Base-by-base conservation (phyloP, 2,888 invertebrate species). In the Formica aserva region DNA sequence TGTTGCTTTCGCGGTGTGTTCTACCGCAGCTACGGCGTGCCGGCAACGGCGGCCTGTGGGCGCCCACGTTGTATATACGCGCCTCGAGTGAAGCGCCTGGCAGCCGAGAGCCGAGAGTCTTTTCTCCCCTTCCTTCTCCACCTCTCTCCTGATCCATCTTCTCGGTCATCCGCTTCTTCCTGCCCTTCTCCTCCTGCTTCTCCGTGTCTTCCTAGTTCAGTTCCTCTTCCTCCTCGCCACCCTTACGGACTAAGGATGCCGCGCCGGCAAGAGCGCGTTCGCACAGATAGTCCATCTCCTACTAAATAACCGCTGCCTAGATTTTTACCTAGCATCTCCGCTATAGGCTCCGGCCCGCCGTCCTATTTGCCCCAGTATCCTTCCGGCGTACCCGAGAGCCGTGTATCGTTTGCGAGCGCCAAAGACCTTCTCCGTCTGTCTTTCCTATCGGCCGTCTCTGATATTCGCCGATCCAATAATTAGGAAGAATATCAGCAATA, bases 291-390 rank as follows among this genome's bases (percentile, higher is more conserved):
- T 84, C 78, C 76, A 76, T 90, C 87, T 87, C 81, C 90, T 87
- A 86, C 89, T 93, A 92, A 93, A 93, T 92, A 92, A 93, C 91
- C 87, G 88, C 87, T 86, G 89, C 87, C 89, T 88, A 87, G 90
- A 91, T 93, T 92, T 90, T 45, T 45, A 91, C 91, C 91, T 89
- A 88, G 87, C 89, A 85, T 87, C 87, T 89, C 85, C 82, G 86
- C 86, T 82, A 6, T 35, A 82, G 85, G 48, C 85, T 67, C 84
- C 77, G 48, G 82, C 71, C 83, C 80, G 71, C 82, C 83, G 85
- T 85, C 86, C 77, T 75, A 78, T 80, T 75, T 78, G 72, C 78
- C 8, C 2, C 52, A 45, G 75, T 29, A 69, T 29, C 62, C 67
- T 48, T 41, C 74, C 35, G 69, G 85, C 85, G 63, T 82, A 66